Conservation (phyloP, 2,888 invertebrate genomes). For the Chrysodeixis includens region DNA sequence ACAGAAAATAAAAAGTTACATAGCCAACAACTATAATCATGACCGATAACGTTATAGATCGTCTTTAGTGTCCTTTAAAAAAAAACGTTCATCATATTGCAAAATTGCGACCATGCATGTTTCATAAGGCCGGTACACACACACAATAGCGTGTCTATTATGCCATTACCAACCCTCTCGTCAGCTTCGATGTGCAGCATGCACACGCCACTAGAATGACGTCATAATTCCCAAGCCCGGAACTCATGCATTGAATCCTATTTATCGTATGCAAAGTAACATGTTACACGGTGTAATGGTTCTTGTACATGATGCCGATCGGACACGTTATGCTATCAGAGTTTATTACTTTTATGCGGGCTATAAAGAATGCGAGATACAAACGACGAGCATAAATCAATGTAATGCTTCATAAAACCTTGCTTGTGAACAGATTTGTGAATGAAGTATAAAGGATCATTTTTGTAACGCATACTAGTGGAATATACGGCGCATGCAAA, state of each 20-base stretch:
- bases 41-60: no score
- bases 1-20: conserved; percentile 19
- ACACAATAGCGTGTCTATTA: conserved; percentile 45
- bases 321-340: not conserved
- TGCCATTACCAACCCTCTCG: conserved; percentile 53
- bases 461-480: not conserved
- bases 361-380: conserved; percentile 4
- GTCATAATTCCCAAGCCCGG: conserved; percentile 51
- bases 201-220: conserved; percentile 53
- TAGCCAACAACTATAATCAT: no score
- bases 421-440: not conserved
- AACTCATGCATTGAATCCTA: conserved; percentile 49
- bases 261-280: conserved; percentile 54
- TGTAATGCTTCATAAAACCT: not conserved
- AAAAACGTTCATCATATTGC: conserved; percentile 30
- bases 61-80: conserved; percentile 9
- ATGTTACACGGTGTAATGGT: conserved; percentile 50
- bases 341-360: conserved; percentile 5
- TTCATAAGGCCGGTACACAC: conserved; percentile 27
- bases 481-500: not conserved
- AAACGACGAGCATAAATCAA: not conserved
- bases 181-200: conserved; percentile 51
- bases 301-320: conserved; percentile 34
- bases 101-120: conserved; percentile 10
- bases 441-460: no score